A percentile compares a stretch with the other conserved stretches of the same genome.
Conservation (phyloP, 2,113 vertebrate species). For the Salminus brasiliensis region DNA sequence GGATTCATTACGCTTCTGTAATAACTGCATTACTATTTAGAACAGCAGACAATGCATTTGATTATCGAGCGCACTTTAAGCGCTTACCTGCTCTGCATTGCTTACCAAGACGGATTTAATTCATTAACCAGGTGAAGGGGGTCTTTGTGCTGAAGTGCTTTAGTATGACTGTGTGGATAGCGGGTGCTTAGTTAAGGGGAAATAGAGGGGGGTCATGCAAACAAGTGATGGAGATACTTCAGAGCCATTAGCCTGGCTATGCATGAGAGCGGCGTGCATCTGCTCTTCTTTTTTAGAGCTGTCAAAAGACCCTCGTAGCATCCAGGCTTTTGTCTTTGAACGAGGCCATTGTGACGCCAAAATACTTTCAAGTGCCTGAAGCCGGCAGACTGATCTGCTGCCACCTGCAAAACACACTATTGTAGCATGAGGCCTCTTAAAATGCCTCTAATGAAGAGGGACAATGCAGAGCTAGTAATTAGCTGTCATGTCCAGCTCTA, state of each 20-base stretch:
- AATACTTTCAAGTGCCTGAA: constrained; percentile 20
- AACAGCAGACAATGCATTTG: constrained; percentile 5
- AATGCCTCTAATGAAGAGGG: constrained; percentile 14
- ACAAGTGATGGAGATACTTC: constrained; percentile 36
- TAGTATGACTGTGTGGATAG: constrained; percentile 1
- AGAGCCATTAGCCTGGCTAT: constrained; percentile 37
- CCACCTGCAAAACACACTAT: constrained; percentile 18
- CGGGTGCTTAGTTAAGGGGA: not conserved
- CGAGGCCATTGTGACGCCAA: constrained; percentile 2
- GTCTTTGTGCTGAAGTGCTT: constrained; percentile 21
- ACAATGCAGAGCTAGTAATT: constrained; percentile 1
- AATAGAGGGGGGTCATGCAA: not conserved
- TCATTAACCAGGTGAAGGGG: constrained; percentile 10
- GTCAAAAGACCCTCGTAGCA: not conserved
- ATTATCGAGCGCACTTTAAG: not conserved
- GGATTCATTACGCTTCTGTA: constrained; percentile 14
- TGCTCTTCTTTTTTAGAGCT: constrained; percentile 7
- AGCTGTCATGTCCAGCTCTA: not conserved
- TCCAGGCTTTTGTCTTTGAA: constrained; percentile 36
- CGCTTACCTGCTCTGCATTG: not conserved
- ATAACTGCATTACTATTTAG: constrained; percentile 12
- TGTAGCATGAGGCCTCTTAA: not conserved
- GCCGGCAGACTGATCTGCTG: not conserved
- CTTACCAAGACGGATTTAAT: constrained; percentile 2
- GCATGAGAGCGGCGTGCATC: constrained; percentile 3